Conservation (phyloP, 2,888 invertebrate genomes). For the Deilephila elpenor region DNA sequence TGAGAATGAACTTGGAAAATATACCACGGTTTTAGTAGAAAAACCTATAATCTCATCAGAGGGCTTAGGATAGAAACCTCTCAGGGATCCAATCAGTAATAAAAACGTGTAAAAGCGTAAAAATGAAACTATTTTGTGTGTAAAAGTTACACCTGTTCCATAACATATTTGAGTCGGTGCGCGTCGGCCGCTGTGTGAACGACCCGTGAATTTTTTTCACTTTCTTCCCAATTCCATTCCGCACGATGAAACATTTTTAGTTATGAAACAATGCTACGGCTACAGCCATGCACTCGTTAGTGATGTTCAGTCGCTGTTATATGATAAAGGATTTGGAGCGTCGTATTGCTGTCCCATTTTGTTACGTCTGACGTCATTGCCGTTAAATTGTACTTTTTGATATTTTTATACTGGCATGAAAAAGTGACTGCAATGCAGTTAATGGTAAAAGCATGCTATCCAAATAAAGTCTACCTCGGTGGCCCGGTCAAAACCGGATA, state of each 20-base stretch:
- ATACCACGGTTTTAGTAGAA: not conserved
- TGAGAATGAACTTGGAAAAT: not conserved
- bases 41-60: not conserved
- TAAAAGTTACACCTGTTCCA: slow-evolving; percentile 59
- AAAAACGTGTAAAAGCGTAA: slow-evolving; percentile 47
- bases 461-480: too few species aligned
- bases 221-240: slow-evolving; percentile 35
- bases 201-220: slow-evolving; percentile 41
- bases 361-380: not conserved
- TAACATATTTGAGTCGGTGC: slow-evolving; percentile 48
- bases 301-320: not conserved
- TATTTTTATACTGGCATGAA: too few species aligned
- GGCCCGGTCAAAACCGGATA: too few species aligned
- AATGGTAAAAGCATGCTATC: too few species aligned
- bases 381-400: not conserved
- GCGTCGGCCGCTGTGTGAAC: slow-evolving; percentile 44
- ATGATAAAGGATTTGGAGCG: not conserved
- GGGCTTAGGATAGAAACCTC: not conserved
- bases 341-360: not conserved
- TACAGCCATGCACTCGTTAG: not conserved
- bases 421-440: too few species aligned
- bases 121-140: slow-evolving; percentile 45
- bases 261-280: slow-evolving; percentile 19
- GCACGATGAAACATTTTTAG: slow-evolving; percentile 31
- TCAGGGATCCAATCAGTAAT: slow-evolving; percentile 39